Percentiles rank a stretch among this genome's conserved stretches.
Conservation (phyloP, 53 echinoderm and acorn worm genomes). For the Echinarachnius parma region DNA sequence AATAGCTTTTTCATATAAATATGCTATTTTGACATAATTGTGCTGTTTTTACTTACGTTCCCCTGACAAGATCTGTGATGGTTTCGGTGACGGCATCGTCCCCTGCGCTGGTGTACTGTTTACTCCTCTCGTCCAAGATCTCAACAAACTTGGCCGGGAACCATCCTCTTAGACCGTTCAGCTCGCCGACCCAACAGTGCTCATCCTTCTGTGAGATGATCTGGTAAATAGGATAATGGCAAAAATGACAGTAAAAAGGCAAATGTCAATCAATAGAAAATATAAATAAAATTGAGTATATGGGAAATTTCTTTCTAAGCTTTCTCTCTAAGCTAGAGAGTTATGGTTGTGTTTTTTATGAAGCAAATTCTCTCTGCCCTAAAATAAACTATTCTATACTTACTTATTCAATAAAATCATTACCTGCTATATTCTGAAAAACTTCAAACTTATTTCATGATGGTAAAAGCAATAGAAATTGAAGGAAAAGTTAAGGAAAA, state of each 20-base stretch:
- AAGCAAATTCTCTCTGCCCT: no score
- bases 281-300: not conserved
- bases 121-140: slow-evolving; percentile 95
- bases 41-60: slow-evolving; percentile 66
- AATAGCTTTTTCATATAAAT: not conserved
- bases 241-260: no score
- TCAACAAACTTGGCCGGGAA: slow-evolving; percentile 98
- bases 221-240: no score
- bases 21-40: not conserved
- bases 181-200: slow-evolving; percentile 98
- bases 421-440: no score
- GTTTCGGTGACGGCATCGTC: slow-evolving; percentile 95
- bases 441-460: no score
- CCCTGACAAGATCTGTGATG: slow-evolving; percentile 97
- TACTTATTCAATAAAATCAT: no score
- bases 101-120: slow-evolving; percentile 94
- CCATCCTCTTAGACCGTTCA: slow-evolving; percentile 94
- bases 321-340: no score
- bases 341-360: no score
- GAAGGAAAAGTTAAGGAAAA: no score
- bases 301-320: not conserved
- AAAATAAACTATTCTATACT: no score
- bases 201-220: slow-evolving; percentile 99
- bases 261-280: not conserved
- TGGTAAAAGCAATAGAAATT: no score